These are phyloP conservation scores for Luperina testacea DNA, from an alignment of 2,888 invertebrate genomes.

Conservation along the genomic window DNA sequence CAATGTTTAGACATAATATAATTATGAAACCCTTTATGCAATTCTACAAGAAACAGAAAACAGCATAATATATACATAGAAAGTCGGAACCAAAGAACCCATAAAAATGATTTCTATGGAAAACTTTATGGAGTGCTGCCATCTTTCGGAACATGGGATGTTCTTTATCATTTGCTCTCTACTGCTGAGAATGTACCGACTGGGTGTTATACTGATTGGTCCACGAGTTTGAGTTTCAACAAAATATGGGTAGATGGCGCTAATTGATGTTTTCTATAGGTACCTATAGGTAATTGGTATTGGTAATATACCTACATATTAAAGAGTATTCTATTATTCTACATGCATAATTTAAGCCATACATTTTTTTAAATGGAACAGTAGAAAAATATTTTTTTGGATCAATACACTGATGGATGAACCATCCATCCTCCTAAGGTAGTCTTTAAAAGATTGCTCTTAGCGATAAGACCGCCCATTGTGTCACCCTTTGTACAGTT, in stretches of 20 bases:
- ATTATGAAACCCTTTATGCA: background rate
- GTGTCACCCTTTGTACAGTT: no score
- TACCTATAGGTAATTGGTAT: no score
- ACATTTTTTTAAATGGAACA: background rate
- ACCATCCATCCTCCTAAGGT: no score
- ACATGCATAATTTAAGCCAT: background rate
- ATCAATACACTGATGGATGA: no score
- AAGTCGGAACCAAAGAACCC: slow-evolving; percentile 33
- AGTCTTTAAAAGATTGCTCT: no score
- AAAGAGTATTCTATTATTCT: no score
- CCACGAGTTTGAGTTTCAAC: slow-evolving; percentile 10
- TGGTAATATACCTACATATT: no score
- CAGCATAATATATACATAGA: background rate
- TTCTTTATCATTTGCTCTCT: background rate
- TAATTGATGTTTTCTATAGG: background rate
- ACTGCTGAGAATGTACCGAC: background rate
- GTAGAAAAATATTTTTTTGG: background rate
- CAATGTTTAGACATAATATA: background rate
- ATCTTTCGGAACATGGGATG: slow-evolving; percentile 53
- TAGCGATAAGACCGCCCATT: no score
- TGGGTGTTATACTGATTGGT: background rate
- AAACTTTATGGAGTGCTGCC: slow-evolving; percentile 66
- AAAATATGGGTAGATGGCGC: slow-evolving; percentile 49
- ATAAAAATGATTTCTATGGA: slow-evolving; percentile 14
- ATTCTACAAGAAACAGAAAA: background rate